phyloP scores from a whole-genome alignment of 2,113 vertebrate species.

The Taurulus bubalis region DNA sequence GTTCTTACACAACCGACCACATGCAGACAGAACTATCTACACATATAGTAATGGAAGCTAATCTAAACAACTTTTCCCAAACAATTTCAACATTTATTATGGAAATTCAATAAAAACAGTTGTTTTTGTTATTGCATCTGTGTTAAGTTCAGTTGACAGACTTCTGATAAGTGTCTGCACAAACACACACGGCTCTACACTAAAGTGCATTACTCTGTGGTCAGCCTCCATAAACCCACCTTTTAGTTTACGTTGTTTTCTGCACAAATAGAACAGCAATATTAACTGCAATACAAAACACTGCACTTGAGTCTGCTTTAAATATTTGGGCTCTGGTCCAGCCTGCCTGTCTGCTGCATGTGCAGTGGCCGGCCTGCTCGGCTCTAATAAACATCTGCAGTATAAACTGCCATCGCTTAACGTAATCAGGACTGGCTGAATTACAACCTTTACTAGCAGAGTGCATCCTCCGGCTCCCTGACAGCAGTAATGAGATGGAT shows the following conservation, averaged over 20 bases:
- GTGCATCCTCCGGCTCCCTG: conserved; percentile 27
- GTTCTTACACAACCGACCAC: background rate
- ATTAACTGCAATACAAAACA: conserved; percentile 33
- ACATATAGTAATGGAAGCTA: background rate
- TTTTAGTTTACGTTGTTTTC: conserved; percentile 3
- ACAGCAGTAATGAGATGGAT: conserved; percentile 53
- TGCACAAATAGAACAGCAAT: background rate
- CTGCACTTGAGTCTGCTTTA: conserved; percentile 26
- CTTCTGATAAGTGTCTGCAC: background rate
- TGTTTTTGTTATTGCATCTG: conserved; percentile 19
- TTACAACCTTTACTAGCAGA: conserved; percentile 26
- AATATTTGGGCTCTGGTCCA: conserved; percentile 59
- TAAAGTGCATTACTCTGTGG: background rate
- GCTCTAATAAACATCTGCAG: conserved; percentile 38
- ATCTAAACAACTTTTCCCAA: background rate
- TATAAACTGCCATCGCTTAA: conserved; percentile 45
- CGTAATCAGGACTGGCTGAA: conserved; percentile 47
- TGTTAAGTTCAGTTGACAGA: conserved; percentile 11
- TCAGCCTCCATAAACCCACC: conserved; percentile 2
- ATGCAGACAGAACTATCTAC: background rate
- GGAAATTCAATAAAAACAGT: background rate
- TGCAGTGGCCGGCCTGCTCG: background rate
- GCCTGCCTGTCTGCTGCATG: conserved; percentile 34
- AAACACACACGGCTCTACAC: background rate
- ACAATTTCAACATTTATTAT: background rate